These are phyloP conservation scores for Thunnus thynnus DNA, from an alignment of 2,113 vertebrate species.

Conservation along the genomic window DNA sequence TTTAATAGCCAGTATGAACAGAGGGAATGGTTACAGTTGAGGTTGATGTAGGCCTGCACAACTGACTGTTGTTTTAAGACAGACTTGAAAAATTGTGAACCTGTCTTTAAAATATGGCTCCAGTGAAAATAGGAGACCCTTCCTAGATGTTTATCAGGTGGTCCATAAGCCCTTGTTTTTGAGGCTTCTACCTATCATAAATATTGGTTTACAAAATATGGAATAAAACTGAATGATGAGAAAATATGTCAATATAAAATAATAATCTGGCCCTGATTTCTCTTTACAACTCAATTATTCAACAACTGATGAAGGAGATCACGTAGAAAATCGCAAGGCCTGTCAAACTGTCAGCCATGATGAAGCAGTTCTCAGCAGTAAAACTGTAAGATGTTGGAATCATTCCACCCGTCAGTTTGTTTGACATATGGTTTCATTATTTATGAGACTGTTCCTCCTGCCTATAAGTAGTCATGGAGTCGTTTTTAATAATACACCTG, in stretches of 20 bases:
- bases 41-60: neutral
- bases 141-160: neutral
- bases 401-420: neutral
- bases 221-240: neutral
- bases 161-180: neutral
- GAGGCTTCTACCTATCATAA: neutral
- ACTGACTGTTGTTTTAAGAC: neutral
- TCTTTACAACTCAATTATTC: neutral
- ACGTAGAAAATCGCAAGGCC: constrained; percentile 4
- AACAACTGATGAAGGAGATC: neutral
- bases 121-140: neutral
- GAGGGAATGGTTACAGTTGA: too few relatives aligned
- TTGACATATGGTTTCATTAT: neutral
- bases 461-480: constrained; percentile 2
- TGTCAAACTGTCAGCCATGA: constrained; percentile 26
- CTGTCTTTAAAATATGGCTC: too few relatives aligned
- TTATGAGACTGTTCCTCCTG: constrained; percentile 11
- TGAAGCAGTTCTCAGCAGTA: constrained; percentile 9
- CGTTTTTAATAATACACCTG: neutral
- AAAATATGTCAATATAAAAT: neutral
- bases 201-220: neutral
- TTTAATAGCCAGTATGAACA: too few relatives aligned
- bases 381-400: neutral
- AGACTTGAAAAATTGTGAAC: too few relatives aligned
- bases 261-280: neutral